Conservation (phyloP, 2,797 vertebrate species). For the Sylvia borin region DNA sequence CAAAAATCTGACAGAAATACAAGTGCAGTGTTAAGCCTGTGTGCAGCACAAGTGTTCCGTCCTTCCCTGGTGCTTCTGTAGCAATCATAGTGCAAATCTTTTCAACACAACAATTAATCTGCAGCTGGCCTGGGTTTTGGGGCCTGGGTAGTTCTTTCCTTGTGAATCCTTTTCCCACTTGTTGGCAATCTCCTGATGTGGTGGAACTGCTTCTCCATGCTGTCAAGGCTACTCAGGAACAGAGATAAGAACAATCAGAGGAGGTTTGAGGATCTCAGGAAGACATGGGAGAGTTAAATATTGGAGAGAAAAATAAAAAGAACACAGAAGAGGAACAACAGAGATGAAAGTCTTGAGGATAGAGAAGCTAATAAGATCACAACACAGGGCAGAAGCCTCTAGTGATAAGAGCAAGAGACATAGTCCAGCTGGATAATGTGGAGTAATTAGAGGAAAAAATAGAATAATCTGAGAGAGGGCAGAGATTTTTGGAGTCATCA, state of each 20-base stretch:
- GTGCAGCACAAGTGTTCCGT: not conserved
- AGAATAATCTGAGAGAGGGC: not conserved
- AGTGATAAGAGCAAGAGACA: not conserved
- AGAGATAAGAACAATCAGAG: not conserved
- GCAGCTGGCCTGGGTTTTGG: not conserved
- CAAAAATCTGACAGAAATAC: not conserved
- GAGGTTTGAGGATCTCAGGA: not conserved
- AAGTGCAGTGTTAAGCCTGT: not conserved
- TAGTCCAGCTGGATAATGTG: not conserved
- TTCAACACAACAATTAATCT: not conserved
- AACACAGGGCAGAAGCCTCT: not conserved
- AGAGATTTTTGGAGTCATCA: not conserved
- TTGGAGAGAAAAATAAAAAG: too few species aligned
- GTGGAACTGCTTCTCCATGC: not conserved
- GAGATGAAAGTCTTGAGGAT: not conserved
- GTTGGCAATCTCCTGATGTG: not conserved
- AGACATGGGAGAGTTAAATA: not conserved
- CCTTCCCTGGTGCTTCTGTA: not conserved
- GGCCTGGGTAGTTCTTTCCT: not conserved
- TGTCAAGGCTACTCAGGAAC: not conserved
- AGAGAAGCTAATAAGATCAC: not conserved
- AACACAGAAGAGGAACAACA: not conserved
- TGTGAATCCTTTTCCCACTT: not conserved
- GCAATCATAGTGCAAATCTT: not conserved
- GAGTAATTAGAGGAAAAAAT: not conserved